Conservation (phyloP, 2,113 vertebrate species). For the Leptobrachium leishanense region DNA sequence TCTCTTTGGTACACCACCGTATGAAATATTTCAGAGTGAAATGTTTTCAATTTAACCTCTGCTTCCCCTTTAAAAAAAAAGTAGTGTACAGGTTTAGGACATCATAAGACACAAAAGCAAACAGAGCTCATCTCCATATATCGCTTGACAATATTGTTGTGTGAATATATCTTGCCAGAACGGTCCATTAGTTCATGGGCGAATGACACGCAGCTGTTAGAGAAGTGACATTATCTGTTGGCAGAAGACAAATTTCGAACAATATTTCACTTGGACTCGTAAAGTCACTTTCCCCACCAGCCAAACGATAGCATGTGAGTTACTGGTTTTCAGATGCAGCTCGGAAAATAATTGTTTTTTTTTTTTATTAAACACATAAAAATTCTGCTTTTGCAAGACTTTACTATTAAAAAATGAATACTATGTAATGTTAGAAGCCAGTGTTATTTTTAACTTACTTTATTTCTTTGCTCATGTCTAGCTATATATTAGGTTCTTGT, state of each 20-base stretch:
- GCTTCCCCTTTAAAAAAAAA: background rate
- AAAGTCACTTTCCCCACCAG: conserved; percentile 42
- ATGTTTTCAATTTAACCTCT: background rate
- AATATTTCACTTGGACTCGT: conserved; percentile 42
- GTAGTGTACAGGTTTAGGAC: background rate
- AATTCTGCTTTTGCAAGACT: no score
- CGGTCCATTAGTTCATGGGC: conserved; percentile 44
- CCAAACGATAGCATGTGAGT: conserved; percentile 25
- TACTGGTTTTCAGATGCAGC: conserved; percentile 53
- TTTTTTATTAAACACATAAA: no score
- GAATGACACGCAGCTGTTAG: conserved; percentile 48
- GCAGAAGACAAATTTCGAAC: conserved; percentile 49
- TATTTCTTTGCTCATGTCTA: no score
- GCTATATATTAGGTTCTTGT: no score
- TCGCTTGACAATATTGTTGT: conserved; percentile 39
- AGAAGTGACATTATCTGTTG: conserved; percentile 48
- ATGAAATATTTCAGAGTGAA: background rate
- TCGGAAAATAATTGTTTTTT: conserved; percentile 64
- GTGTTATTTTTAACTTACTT: no score
- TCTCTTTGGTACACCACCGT: no score
- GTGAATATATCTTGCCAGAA: conserved; percentile 45
- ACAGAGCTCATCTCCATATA: conserved; percentile 9
- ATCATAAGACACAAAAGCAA: background rate
- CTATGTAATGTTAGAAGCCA: no score
- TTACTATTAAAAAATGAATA: no score